phyloP scores from a whole-genome alignment of 2,113 vertebrate species.

The Amia ocellicauda region DNA sequence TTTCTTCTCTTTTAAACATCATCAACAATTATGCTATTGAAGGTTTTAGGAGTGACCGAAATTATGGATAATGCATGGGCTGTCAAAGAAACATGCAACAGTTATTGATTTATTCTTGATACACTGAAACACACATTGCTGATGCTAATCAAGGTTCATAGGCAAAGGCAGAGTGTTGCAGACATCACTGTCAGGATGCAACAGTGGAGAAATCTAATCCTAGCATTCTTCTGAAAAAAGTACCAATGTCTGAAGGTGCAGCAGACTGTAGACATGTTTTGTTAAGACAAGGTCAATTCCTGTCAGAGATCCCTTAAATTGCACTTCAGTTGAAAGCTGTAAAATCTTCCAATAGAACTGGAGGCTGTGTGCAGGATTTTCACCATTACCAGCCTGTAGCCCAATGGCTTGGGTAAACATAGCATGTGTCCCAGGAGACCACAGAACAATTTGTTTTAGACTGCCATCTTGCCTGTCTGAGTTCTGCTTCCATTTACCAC shows the following conservation, averaged over 20 bases:
- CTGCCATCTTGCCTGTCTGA: slow-evolving; percentile 11
- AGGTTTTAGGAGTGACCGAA: slow-evolving; percentile 23
- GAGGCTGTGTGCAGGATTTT: neutral
- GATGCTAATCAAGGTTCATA: slow-evolving; percentile 17
- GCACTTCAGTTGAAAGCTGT: slow-evolving; percentile 10
- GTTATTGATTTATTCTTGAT: slow-evolving; percentile 29
- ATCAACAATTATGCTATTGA: slow-evolving; percentile 14
- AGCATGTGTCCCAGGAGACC: neutral
- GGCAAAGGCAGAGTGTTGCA: slow-evolving; percentile 16
- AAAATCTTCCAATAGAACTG: neutral
- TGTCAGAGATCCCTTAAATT: slow-evolving; percentile 24
- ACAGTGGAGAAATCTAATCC: slow-evolving; percentile 3
- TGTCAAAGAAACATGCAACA: no score
- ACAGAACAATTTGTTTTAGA: no score
- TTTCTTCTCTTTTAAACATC: slow-evolving; percentile 29
- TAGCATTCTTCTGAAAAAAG: no score
- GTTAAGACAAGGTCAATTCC: slow-evolving; percentile 23
- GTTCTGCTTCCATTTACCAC: slow-evolving; percentile 14
- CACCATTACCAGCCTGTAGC: neutral
- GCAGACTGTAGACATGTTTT: slow-evolving; percentile 8
- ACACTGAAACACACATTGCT: slow-evolving; percentile 7
- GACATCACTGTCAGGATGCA: slow-evolving; percentile 18
- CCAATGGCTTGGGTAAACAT: neutral
- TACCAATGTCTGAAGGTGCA: neutral
- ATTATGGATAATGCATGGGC: slow-evolving; percentile 23